phyloP scores from a whole-genome alignment of 2,797 vertebrate genomes.

The Tadarida brasiliensis region DNA sequence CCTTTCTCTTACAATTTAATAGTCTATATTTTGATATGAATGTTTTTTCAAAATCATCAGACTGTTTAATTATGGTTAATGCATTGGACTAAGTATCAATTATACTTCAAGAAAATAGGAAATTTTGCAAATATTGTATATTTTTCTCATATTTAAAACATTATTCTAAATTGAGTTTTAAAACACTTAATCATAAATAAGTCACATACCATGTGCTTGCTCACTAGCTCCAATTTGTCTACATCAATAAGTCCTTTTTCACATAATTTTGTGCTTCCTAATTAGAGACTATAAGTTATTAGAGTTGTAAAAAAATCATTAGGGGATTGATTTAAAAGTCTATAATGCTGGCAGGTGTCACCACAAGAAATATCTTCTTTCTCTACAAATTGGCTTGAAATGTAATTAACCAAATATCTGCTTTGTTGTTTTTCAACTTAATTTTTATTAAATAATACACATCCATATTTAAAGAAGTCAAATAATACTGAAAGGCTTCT shows the following conservation, averaged over 20 bases:
- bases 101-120: neutral
- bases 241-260: neutral
- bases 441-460: neutral
- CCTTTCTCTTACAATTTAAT: neutral
- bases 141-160: neutral
- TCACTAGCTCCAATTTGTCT: neutral
- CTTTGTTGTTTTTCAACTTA: conserved; percentile 15
- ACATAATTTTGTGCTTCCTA: conserved; percentile 39
- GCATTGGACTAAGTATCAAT: neutral
- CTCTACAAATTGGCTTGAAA: conserved; percentile 28
- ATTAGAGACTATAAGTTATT: conserved; percentile 42
- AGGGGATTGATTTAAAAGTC: conserved; percentile 28
- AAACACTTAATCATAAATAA: neutral
- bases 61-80: neutral
- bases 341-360: neutral
- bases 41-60: neutral
- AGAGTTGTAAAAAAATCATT: conserved; percentile 36
- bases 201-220: neutral
- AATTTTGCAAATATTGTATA: neutral
- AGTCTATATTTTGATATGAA: neutral
- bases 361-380: neutral
- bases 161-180: neutral
- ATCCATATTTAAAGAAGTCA: neutral
- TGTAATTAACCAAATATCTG: neutral
- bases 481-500: neutral